Percentiles rank a stretch among this genome's conserved stretches.
phyloP scores from a whole-genome alignment of 2,888 invertebrate genomes.

The Rhaphigaster nebulosa region DNA sequence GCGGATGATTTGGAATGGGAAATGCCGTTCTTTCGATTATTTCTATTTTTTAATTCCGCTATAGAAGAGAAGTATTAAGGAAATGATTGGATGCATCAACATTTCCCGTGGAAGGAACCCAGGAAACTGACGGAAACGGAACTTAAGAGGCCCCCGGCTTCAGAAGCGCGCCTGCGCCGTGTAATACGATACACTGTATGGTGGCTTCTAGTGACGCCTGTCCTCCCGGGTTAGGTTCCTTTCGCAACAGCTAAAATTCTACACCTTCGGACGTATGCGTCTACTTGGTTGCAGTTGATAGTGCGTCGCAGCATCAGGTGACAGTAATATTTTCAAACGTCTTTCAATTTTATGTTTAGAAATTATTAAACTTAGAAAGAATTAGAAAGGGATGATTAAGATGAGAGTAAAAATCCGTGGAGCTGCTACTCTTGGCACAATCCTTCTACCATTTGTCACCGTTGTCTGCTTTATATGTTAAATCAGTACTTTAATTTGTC shows the following conservation, averaged over 20 bases:
- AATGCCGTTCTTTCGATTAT: too few relatives aligned
- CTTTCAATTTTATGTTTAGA: too few relatives aligned
- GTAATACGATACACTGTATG: neutral
- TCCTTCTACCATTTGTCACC: too few relatives aligned
- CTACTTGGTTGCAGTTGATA: neutral
- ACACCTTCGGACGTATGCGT: neutral
- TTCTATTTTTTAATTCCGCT: neutral
- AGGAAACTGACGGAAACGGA: conserved; percentile 45
- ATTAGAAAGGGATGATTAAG: too few relatives aligned
- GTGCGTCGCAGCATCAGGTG: neutral
- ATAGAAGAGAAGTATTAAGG: neutral
- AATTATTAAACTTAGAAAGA: too few relatives aligned
- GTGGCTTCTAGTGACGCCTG: conserved; percentile 38
- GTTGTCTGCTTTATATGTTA: too few relatives aligned
- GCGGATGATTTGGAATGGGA: too few relatives aligned
- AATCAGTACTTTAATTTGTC: too few relatives aligned
- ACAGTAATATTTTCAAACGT: neutral
- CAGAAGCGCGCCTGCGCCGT: conserved; percentile 18
- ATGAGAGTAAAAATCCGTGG: too few relatives aligned
- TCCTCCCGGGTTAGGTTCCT: neutral
- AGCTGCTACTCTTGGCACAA: too few relatives aligned
- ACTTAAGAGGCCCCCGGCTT: neutral
- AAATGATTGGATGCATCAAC: neutral
- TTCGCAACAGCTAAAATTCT: conserved; percentile 3
- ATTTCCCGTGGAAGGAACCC: neutral